phyloP scores from a whole-genome alignment of 1,140 invertebrate species.

The Periplaneta americana region DNA sequence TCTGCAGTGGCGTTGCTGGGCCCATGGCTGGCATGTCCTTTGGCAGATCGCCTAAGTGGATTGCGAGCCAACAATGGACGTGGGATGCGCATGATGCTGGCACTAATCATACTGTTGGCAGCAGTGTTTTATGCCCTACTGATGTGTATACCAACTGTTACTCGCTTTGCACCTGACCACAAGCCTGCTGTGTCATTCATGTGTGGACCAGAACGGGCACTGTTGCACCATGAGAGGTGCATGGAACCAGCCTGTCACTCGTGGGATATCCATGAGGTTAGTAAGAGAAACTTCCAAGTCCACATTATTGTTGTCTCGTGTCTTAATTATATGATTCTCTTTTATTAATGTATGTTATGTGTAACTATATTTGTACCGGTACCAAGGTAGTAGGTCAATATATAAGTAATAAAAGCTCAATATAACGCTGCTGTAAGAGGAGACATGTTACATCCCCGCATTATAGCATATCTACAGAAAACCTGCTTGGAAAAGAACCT shows the following conservation, averaged over 20 bases:
- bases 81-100: constrained; percentile 60
- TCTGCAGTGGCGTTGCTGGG: constrained; percentile 55
- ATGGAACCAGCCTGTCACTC: constrained; percentile 51
- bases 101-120: constrained; percentile 55
- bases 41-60: constrained; percentile 57
- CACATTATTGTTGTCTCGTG: too few species aligned
- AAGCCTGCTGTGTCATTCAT: constrained; percentile 58
- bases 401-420: too few species aligned
- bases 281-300: too few species aligned
- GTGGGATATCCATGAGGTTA: constrained; percentile 52
- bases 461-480: too few species aligned
- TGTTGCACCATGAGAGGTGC: constrained; percentile 63
- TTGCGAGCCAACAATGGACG: constrained; percentile 41
- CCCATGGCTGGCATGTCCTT: constrained; percentile 55
- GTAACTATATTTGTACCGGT: too few species aligned
- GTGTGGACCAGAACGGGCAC: constrained; percentile 56
- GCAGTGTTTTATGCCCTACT: constrained; percentile 60
- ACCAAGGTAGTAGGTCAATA: too few species aligned
- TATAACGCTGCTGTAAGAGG: too few species aligned
- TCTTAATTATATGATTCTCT: too few species aligned
- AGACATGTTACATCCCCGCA: too few species aligned
- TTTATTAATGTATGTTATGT: too few species aligned
- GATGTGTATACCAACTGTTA: constrained; percentile 54
- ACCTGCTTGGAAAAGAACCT: too few species aligned
- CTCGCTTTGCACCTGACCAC: constrained; percentile 42